Evolutionary conservation across 1,140 invertebrate species (phyloP).

Genomic region (Fopius arisanus): DNA sequence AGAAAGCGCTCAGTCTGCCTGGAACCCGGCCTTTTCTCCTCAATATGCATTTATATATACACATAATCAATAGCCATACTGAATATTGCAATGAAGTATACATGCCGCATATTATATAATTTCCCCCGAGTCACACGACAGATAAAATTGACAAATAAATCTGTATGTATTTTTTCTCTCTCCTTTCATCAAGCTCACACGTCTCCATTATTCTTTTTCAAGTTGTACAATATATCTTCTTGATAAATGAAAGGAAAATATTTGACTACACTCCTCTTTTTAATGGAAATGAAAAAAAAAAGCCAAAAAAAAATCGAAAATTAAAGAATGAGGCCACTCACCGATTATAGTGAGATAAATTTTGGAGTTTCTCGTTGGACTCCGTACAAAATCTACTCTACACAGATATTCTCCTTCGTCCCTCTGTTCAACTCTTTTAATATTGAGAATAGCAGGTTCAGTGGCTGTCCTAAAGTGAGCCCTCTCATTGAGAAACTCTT

Average conservation of each 20-base stretch:
- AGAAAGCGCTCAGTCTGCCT: not conserved
- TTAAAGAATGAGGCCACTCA: conserved; percentile 65
- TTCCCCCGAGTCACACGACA: conserved; percentile 22
- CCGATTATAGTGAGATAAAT: conserved; percentile 83
- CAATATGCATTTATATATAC: conserved; percentile 1
- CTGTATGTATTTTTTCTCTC: not conserved
- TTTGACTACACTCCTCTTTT: not conserved
- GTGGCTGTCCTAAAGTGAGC: conserved; percentile 67
- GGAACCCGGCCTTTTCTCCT: not conserved
- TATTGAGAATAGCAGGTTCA: conserved; percentile 69
- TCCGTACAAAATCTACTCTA: conserved; percentile 82
- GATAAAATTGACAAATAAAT: not conserved
- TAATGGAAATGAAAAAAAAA: not conserved
- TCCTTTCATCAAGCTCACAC: not conserved
- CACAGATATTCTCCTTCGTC: conserved; percentile 81
- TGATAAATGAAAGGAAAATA: no score
- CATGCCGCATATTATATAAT: conserved; percentile 23
- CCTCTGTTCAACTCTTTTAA: conserved; percentile 71
- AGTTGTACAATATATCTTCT: no score
- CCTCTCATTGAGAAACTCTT: conserved; percentile 66
- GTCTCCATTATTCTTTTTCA: not conserved
- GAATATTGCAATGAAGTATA: not conserved
- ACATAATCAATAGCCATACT: conserved; percentile 23
- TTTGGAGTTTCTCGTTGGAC: conserved; percentile 81
- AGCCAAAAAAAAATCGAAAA: not conserved